A percentile compares a stretch with the other conserved stretches of the same genome.
These are phyloP conservation scores for Lycia hirtaria DNA, from an alignment of 2,888 invertebrate species.

Conservation along the genomic window DNA sequence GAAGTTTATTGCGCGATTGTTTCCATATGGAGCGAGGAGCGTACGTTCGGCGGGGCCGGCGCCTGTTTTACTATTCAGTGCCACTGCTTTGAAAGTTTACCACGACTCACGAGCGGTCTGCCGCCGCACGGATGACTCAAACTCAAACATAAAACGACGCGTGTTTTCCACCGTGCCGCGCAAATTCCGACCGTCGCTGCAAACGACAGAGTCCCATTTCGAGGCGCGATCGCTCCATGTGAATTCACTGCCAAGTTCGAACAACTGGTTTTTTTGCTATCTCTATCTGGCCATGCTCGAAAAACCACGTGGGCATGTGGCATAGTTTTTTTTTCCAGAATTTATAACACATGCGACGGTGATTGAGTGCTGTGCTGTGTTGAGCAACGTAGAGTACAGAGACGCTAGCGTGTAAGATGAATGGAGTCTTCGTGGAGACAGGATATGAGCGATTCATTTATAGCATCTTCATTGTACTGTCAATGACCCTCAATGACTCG, in stretches of 20 bases:
- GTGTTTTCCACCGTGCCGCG: slow-evolving; percentile 39
- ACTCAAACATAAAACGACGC: slow-evolving; percentile 60
- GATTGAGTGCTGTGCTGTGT: slow-evolving; percentile 40
- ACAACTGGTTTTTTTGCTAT: slow-evolving; percentile 72
- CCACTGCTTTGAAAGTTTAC: slow-evolving; percentile 69
- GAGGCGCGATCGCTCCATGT: slow-evolving; percentile 12
- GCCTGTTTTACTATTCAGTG: slow-evolving; percentile 72
- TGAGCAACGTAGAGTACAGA: slow-evolving; percentile 39
- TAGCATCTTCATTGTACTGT: slow-evolving; percentile 58
- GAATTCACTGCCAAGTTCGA: slow-evolving; percentile 81
- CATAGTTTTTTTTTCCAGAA: slow-evolving; percentile 53
- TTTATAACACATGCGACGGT: slow-evolving; percentile 32
- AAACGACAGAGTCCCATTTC: slow-evolving; percentile 44
- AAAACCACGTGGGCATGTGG: slow-evolving; percentile 67
- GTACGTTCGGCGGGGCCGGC: slow-evolving; percentile 62
- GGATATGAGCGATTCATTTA: slow-evolving; percentile 74
- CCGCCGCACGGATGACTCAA: slow-evolving; percentile 54
- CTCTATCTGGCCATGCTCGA: slow-evolving; percentile 57
- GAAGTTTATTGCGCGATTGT: slow-evolving; percentile 55
- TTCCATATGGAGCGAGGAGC: slow-evolving; percentile 53
- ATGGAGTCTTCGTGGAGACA: slow-evolving; percentile 55
- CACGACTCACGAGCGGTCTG: slow-evolving; percentile 68
- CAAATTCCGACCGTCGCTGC: slow-evolving; percentile 42
- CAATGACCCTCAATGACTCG: slow-evolving; percentile 63
- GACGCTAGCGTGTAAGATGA: slow-evolving; percentile 48